A percentile compares a stretch with the other conserved stretches of the same genome.
Evolutionary conservation across 2,113 vertebrate species (phyloP).

Genomic region (Colinus virginianus): DNA sequence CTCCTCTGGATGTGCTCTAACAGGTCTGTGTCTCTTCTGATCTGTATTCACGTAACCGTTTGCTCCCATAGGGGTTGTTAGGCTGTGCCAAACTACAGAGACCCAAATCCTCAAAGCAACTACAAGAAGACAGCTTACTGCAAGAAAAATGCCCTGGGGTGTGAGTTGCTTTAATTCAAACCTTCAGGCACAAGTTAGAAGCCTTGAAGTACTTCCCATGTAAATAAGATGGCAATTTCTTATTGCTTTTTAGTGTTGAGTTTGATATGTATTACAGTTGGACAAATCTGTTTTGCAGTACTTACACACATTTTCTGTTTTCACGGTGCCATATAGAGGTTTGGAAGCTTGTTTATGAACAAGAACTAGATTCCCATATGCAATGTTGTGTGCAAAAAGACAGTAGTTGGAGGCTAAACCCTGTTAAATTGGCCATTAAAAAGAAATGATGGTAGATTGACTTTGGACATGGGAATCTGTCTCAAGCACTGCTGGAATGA

Average conservation of each 20-base stretch:
- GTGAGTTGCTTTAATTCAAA: conserved; percentile 57
- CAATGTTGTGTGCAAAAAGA: background rate
- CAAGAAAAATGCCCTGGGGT: conserved; percentile 25
- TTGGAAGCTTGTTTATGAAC: background rate
- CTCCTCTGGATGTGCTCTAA: no score
- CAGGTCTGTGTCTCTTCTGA: background rate
- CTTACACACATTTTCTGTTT: background rate
- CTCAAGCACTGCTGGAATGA: background rate
- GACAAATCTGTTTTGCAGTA: conserved; percentile 29
- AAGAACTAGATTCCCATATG: background rate
- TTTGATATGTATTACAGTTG: background rate
- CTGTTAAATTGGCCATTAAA: conserved; percentile 27
- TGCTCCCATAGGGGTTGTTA: conserved; percentile 2
- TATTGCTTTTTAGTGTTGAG: background rate
- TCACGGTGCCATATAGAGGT: conserved; percentile 1
- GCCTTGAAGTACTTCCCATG: conserved; percentile 51
- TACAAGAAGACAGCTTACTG: background rate
- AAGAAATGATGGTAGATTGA: background rate
- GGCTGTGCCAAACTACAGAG: conserved; percentile 4
- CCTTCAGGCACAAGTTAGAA: conserved; percentile 44
- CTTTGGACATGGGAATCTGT: background rate
- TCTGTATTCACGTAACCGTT: background rate
- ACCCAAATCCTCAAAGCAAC: conserved; percentile 14
- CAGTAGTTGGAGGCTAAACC: conserved; percentile 31
- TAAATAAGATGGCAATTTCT: conserved; percentile 36